These are phyloP conservation scores for Abrostola tripartita DNA, from an alignment of 2,888 invertebrate genomes.

Conservation along the genomic window DNA sequence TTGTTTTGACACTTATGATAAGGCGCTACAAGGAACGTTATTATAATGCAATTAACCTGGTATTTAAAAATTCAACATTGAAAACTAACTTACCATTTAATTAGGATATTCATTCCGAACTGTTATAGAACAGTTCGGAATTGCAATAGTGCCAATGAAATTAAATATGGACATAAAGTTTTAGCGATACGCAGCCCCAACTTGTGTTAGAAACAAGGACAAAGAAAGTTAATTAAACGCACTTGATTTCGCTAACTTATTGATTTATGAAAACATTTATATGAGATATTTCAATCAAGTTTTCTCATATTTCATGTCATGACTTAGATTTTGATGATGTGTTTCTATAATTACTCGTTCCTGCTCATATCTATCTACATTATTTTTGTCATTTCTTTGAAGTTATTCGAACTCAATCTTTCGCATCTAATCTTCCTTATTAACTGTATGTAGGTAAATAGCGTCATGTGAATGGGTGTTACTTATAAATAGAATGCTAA, in stretches of 20 bases:
- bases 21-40: slow-evolving; percentile 10
- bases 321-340: no score
- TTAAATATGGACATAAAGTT: no score
- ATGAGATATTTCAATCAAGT: no score
- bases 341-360: slow-evolving; percentile 2
- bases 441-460: slow-evolving; percentile 48
- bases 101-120: no score
- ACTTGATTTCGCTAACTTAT: no score
- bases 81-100: neutral
- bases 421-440: slow-evolving; percentile 43
- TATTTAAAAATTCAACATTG: slow-evolving; percentile 5
- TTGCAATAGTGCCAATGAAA: no score
- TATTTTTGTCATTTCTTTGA: slow-evolving; percentile 13
- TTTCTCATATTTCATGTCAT: no score
- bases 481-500: slow-evolving; percentile 58
- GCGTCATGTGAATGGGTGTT: slow-evolving; percentile 42
- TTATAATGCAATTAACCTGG: slow-evolving; percentile 35
- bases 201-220: no score
- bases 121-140: no score
- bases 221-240: no score
- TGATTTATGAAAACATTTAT: no score
- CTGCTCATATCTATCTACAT: slow-evolving; percentile 10
- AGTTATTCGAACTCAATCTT: slow-evolving; percentile 10
- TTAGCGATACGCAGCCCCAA: no score
- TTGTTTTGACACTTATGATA: slow-evolving; percentile 15